phyloP scores from a whole-genome alignment of 2,797 vertebrate genomes.

The Crotalus adamanteus region DNA sequence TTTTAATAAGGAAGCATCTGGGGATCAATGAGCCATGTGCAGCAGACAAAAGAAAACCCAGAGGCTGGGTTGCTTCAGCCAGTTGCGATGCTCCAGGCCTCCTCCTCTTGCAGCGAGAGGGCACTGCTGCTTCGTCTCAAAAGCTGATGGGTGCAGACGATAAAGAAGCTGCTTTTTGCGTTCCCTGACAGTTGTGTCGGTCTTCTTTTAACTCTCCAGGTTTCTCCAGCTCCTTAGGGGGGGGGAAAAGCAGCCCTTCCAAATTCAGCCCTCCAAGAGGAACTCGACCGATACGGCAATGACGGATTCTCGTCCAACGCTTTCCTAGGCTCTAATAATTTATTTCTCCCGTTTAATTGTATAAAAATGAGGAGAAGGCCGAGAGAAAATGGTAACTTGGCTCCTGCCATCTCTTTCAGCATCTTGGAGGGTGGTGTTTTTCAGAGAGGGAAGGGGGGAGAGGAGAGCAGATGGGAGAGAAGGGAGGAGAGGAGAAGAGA shows the following conservation, averaged over 20 bases:
- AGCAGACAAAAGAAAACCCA: slow-evolving; percentile 38
- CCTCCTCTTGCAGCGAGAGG: slow-evolving; percentile 34
- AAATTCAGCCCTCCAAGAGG: neutral
- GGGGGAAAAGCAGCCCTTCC: neutral
- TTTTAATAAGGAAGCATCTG: slow-evolving; percentile 58
- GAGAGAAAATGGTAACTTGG: too few relatives aligned
- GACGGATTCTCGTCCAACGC: too few relatives aligned
- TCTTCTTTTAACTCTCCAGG: neutral
- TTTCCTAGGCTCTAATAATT: neutral
- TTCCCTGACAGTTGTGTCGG: neutral
- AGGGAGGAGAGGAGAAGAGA: too few relatives aligned
- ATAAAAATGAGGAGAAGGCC: too few relatives aligned
- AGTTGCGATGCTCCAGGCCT: slow-evolving; percentile 24
- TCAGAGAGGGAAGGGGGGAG: neutral
- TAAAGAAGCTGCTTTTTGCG: neutral
- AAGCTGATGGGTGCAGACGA: neutral
- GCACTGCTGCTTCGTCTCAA: neutral
- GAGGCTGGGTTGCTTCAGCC: slow-evolving; percentile 31
- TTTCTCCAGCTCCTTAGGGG: neutral
- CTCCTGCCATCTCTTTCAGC: neutral
- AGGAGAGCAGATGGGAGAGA: too few relatives aligned
- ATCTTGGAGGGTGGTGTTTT: neutral
- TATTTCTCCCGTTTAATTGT: neutral
- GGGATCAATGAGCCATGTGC: slow-evolving; percentile 46
- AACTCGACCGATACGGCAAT: rapidly evolving